phyloP scores from a whole-genome alignment of 2,797 vertebrate species.

The Hephaestus fuliginosus region DNA sequence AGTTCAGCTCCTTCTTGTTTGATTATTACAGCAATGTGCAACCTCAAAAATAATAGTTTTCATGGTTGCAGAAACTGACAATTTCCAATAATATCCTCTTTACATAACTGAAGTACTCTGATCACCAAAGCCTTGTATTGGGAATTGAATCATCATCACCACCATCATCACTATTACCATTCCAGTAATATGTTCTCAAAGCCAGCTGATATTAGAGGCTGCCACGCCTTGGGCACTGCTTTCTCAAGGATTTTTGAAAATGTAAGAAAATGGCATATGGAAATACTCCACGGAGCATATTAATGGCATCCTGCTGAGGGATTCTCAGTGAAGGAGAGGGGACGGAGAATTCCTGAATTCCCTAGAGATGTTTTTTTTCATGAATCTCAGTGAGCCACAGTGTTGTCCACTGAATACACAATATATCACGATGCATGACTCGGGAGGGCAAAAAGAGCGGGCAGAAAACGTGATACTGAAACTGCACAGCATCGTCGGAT shows the following conservation, averaged over 20 bases:
- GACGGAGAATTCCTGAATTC: neutral
- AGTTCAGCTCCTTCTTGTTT: no score
- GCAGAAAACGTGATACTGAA: neutral
- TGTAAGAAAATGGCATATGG: neutral
- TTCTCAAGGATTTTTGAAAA: neutral
- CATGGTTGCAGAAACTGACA: no score
- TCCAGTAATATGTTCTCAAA: neutral
- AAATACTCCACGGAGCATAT: neutral
- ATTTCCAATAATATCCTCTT: neutral
- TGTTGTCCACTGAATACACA: neutral
- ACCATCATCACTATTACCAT: neutral
- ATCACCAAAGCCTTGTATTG: neutral
- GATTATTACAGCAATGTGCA: no score
- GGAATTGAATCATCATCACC: neutral
- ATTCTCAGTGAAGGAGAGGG: neutral
- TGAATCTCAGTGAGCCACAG: neutral
- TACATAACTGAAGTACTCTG: neutral
- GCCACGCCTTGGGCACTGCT: neutral
- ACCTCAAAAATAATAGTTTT: no score
- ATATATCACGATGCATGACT: conserved; percentile 3
- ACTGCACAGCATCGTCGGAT: neutral
- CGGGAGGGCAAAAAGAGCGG: neutral
- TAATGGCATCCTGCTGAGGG: conserved; percentile 4
- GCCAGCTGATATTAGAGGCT: neutral
- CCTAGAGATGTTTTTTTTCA: neutral